A percentile compares a stretch with the other conserved stretches of the same genome.
These are phyloP conservation scores for Syngnathus scovelli DNA, from an alignment of 2,113 vertebrate species.

Conservation along the genomic window DNA sequence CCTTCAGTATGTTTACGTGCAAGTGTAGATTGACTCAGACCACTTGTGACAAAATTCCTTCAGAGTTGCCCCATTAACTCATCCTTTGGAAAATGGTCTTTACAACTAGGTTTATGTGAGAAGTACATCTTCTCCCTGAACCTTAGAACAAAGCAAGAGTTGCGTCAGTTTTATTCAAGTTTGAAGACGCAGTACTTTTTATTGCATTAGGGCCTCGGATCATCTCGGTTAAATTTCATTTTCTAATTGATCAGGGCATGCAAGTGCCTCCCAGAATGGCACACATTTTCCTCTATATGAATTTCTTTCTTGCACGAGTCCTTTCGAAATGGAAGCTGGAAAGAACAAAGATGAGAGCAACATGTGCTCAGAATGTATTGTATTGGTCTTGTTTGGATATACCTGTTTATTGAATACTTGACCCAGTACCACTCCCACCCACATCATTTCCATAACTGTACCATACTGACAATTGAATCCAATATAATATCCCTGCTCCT, in stretches of 20 bases:
- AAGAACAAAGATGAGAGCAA: constrained; percentile 36
- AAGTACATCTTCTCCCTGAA: background rate
- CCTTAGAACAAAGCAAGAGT: background rate
- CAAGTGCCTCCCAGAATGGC: background rate
- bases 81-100: no score
- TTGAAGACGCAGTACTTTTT: background rate
- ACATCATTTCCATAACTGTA: background rate
- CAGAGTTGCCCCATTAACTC: no score
- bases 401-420: constrained; percentile 2
- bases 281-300: constrained; percentile 8
- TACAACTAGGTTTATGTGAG: background rate
- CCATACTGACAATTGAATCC: background rate
- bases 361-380: constrained; percentile 35
- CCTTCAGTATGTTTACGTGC: background rate
- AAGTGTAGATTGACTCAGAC: background rate
- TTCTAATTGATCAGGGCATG: background rate
- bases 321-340: constrained; percentile 9
- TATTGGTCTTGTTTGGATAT: constrained; percentile 21
- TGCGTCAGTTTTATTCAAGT: background rate
- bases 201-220: background rate
- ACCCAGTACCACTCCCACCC: background rate
- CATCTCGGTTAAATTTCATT: background rate
- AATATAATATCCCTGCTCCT: background rate
- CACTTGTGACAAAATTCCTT: background rate
- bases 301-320: constrained; percentile 23